A percentile compares a stretch with the other conserved stretches of the same genome.
Conservation (phyloP, 23 tunicate genomes). For the Styela plicata region DNA sequence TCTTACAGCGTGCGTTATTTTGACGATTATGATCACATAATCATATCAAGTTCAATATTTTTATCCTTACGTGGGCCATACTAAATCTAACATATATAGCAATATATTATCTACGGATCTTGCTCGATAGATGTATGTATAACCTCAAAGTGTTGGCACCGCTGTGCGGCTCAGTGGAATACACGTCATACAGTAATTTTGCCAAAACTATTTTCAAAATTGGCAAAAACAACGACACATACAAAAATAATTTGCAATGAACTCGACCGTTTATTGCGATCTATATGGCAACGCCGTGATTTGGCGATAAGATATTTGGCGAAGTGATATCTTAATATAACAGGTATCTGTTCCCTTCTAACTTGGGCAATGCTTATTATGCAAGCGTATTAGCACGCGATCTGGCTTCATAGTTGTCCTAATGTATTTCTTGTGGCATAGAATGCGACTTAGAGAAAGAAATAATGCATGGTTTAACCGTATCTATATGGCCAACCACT, state of each 20-base stretch:
- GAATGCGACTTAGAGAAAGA: too few relatives aligned
- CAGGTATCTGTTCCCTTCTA: too few relatives aligned
- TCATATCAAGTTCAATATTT: background rate
- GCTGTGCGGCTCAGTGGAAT: background rate
- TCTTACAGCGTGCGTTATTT: too few relatives aligned
- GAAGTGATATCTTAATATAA: background rate
- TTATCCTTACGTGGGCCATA: background rate
- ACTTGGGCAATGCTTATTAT: background rate
- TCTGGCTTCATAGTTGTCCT: too few relatives aligned
- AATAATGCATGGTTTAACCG: too few relatives aligned
- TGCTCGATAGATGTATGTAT: too few relatives aligned
- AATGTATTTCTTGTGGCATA: too few relatives aligned
- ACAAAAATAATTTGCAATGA: background rate
- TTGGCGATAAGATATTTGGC: too few relatives aligned
- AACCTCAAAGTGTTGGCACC: too few relatives aligned
- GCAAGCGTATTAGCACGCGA: background rate
- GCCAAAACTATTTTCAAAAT: background rate
- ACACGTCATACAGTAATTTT: background rate
- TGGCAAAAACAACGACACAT: background rate
- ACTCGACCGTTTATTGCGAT: background rate
- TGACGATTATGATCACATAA: background rate
- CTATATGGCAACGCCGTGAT: too few relatives aligned
- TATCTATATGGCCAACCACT: too few relatives aligned
- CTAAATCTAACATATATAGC: background rate
- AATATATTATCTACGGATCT: too few relatives aligned